phyloP scores from a whole-genome alignment of 2,888 invertebrate genomes.

The Hydrotaea diabolus region DNA sequence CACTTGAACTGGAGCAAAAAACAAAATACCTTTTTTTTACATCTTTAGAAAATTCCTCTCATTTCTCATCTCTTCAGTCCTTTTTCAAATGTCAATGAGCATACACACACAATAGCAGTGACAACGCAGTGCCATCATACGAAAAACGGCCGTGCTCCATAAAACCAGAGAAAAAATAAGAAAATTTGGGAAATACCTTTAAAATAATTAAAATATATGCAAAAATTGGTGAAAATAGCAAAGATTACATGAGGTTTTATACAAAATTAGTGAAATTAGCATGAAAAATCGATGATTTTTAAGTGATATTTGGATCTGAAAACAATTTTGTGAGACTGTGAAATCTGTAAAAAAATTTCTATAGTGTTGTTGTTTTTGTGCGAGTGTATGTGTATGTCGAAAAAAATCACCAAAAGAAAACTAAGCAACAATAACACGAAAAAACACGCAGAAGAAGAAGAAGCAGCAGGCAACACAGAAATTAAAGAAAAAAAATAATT shows the following conservation, averaged over 20 bases:
- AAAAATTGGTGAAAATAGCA: neutral
- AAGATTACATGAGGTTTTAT: neutral
- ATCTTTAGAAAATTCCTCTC: too few relatives aligned
- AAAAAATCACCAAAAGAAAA: constrained; percentile 43
- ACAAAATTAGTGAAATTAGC: neutral
- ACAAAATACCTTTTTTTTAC: too few relatives aligned
- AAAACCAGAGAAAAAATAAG: constrained; percentile 2
- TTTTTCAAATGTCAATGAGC: too few relatives aligned
- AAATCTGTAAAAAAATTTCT: constrained; percentile 21
- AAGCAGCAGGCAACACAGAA: neutral
- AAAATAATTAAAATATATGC: neutral
- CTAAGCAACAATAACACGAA: constrained; percentile 46
- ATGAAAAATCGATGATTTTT: too few relatives aligned
- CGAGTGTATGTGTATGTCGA: constrained; percentile 43
- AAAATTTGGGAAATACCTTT: constrained; percentile 9
- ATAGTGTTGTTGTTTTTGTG: neutral
- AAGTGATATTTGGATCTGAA: neutral
- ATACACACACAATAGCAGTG: constrained; percentile 27
- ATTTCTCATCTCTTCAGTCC: too few relatives aligned
- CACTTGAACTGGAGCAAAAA: too few relatives aligned
- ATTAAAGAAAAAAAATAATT: neutral
- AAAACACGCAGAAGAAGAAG: constrained; percentile 9
- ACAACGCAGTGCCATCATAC: constrained; percentile 53
- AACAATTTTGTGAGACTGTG: constrained; percentile 10
- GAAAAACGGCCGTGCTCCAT: constrained; percentile 48